Conservation (phyloP, 2,888 invertebrate genomes). For the Cantharis rufa region DNA sequence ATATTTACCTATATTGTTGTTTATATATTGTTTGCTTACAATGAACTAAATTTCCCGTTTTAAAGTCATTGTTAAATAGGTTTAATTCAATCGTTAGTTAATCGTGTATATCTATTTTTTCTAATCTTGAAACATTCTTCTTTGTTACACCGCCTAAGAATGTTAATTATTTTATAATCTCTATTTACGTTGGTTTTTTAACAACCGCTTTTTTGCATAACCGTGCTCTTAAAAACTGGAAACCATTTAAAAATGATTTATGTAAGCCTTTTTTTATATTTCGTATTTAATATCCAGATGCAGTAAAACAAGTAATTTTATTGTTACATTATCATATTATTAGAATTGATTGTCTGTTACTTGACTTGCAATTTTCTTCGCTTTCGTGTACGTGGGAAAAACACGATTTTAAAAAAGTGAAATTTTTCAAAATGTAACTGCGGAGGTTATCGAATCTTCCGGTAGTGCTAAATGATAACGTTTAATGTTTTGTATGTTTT, state of each 20-base stretch:
- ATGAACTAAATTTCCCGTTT: background rate
- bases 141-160: background rate
- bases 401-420: background rate
- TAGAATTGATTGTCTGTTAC: background rate
- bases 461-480: background rate
- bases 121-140: background rate
- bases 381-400: background rate
- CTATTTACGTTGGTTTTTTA: background rate
- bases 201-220: background rate
- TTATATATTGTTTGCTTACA: background rate
- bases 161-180: background rate
- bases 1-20: background rate
- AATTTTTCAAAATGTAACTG: background rate
- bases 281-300: too few relatives aligned
- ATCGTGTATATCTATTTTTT: background rate
- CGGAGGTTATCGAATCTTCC: background rate
- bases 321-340: background rate
- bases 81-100: background rate
- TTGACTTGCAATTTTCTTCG: background rate
- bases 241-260: background rate
- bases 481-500: background rate
- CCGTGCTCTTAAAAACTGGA: background rate
- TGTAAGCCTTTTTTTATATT: background rate
- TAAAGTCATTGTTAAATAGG: background rate
- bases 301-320: background rate